These are phyloP conservation scores for Lasiurus cinereus DNA, from an alignment of 2,113 vertebrate species.

Conservation along the genomic window DNA sequence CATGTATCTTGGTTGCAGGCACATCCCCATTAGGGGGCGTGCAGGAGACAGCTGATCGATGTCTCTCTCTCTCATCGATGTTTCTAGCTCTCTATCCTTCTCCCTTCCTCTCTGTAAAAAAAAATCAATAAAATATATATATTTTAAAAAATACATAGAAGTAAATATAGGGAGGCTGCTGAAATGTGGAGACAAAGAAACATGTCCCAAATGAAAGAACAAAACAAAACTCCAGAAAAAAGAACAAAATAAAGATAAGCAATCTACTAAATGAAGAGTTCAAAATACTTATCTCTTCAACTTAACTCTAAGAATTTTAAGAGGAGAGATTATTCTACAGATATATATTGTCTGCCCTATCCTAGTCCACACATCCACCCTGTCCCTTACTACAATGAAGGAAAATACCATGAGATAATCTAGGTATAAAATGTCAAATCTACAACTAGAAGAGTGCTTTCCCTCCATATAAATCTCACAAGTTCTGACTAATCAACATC, in stretches of 20 bases:
- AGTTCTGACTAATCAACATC: neutral
- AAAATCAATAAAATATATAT: too few relatives aligned
- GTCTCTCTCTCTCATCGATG: too few relatives aligned
- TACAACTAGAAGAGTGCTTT: neutral
- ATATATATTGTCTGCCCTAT: neutral
- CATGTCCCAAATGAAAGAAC: neutral
- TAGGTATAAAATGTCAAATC: neutral
- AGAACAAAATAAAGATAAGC: neutral
- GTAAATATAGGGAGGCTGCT: neutral
- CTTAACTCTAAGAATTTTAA: conserved; percentile 16
- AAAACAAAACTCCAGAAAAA: neutral
- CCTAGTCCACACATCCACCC: neutral
- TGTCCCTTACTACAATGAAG: neutral
- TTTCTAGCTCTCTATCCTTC: too few relatives aligned
- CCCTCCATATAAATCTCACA: neutral
- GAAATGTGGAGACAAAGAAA: neutral
- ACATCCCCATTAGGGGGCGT: too few relatives aligned
- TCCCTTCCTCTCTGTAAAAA: too few relatives aligned
- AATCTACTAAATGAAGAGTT: neutral
- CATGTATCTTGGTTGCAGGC: too few relatives aligned
- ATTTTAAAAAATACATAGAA: too few relatives aligned
- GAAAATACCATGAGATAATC: neutral
- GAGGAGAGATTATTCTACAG: neutral
- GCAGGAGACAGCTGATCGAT: too few relatives aligned
- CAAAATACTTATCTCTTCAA: neutral